Percentiles rank a stretch among this genome's conserved stretches.
Evolutionary conservation across 2,113 vertebrate species (phyloP).

Genomic region (Dicaeum eximium): DNA sequence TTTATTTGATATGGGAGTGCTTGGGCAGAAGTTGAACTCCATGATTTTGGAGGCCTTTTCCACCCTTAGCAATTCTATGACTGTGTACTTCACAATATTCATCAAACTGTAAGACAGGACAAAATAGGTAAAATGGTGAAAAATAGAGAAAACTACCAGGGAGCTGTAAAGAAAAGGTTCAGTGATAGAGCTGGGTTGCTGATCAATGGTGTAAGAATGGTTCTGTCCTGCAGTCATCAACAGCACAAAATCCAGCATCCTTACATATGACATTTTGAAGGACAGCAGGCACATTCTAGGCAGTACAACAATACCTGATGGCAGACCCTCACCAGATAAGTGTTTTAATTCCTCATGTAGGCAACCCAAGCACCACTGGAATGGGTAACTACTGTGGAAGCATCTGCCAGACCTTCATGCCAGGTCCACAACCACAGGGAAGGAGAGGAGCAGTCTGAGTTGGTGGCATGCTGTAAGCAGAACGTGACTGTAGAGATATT

Average conservation of each 20-base stretch:
- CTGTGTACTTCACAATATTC: not conserved
- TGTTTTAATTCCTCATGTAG: not conserved
- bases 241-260: not conserved
- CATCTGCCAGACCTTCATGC: not conserved
- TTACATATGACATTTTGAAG: not conserved
- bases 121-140: not conserved
- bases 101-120: not conserved
- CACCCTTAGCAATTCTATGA: not conserved
- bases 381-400: not conserved
- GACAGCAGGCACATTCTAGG: not conserved
- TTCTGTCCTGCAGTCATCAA: not conserved
- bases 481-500: not conserved
- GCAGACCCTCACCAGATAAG: not conserved
- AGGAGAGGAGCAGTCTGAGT: not conserved
- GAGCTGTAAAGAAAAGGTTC: not conserved
- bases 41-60: not conserved
- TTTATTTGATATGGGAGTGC: not conserved
- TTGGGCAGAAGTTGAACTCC: not conserved
- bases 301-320: rapidly evolving
- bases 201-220: not conserved
- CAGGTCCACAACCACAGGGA: not conserved
- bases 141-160: not conserved
- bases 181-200: not conserved
- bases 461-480: not conserved
- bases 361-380: not conserved